phyloP scores from a whole-genome alignment of 2,888 invertebrate species.

The Ischnura elegans region DNA sequence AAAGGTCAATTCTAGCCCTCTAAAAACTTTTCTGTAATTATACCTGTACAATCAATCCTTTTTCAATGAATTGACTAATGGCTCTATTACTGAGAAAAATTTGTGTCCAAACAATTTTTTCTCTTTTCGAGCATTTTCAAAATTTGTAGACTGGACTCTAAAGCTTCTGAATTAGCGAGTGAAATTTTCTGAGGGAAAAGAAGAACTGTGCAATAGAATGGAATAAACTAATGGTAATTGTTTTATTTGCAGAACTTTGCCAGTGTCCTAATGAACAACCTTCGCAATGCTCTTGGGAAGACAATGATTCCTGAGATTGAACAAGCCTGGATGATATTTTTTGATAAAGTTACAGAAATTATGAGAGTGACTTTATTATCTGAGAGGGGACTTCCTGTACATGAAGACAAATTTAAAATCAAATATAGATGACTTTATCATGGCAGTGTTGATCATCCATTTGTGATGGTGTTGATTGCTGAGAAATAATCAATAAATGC shows the following conservation, averaged over 20 bases:
- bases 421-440: not conserved
- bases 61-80: too few relatives aligned
- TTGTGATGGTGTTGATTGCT: not conserved
- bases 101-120: too few relatives aligned
- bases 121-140: too few relatives aligned
- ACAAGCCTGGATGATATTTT: constrained; percentile 43
- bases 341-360: constrained; percentile 55
- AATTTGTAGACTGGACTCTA: too few relatives aligned
- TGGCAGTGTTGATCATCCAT: not conserved
- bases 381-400: constrained; percentile 19
- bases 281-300: constrained; percentile 43
- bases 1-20: too few relatives aligned
- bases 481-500: not conserved
- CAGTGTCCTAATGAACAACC: constrained; percentile 17
- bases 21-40: too few relatives aligned
- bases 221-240: not conserved
- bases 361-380: constrained; percentile 19
- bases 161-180: too few relatives aligned
- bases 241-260: constrained; percentile 39
- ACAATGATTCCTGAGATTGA: constrained; percentile 40
- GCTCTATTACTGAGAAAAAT: too few relatives aligned
- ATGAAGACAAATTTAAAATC: not conserved
- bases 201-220: not conserved
- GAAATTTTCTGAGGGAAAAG: too few relatives aligned
- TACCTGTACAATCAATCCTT: too few relatives aligned